These are phyloP conservation scores for Daboia siamensis DNA, from an alignment of 2,113 vertebrate genomes.

Conservation along the genomic window DNA sequence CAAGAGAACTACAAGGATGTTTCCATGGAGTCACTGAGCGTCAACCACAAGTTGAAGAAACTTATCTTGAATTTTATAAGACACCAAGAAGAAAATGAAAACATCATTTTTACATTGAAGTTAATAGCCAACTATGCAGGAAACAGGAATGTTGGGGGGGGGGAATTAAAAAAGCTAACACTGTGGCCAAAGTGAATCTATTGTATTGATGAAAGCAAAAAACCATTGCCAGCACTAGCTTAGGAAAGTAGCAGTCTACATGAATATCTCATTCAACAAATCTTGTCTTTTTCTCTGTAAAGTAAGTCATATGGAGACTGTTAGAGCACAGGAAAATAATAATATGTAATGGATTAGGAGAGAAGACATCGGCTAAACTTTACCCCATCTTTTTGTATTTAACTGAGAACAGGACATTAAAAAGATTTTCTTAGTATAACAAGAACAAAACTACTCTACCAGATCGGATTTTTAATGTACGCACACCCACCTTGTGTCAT, in stretches of 20 bases:
- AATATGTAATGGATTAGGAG: not conserved
- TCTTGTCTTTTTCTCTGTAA: not conserved
- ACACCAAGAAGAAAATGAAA: not conserved
- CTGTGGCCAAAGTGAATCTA: not conserved
- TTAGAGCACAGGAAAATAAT: not conserved
- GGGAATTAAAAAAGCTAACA: not conserved
- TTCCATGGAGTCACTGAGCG: not conserved
- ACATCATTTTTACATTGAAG: not conserved
- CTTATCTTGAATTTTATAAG: not conserved
- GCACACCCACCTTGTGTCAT: not conserved
- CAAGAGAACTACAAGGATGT: not conserved
- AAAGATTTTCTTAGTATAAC: slow-evolving; percentile 30
- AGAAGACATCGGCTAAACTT: not conserved
- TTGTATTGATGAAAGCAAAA: not conserved
- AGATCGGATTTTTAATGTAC: slow-evolving; percentile 10
- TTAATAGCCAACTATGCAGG: not conserved
- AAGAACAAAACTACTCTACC: not conserved
- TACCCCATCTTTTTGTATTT: slow-evolving; percentile 4
- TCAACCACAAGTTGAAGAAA: not conserved
- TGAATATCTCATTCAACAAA: not conserved
- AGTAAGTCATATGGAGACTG: too few relatives aligned
- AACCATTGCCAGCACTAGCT: not conserved
- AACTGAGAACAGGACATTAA: slow-evolving; percentile 38
- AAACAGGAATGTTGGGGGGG: not conserved
- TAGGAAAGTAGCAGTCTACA: not conserved